These are phyloP conservation scores for Sorex fumeus DNA, from an alignment of 2,113 vertebrate species.

Conservation along the genomic window DNA sequence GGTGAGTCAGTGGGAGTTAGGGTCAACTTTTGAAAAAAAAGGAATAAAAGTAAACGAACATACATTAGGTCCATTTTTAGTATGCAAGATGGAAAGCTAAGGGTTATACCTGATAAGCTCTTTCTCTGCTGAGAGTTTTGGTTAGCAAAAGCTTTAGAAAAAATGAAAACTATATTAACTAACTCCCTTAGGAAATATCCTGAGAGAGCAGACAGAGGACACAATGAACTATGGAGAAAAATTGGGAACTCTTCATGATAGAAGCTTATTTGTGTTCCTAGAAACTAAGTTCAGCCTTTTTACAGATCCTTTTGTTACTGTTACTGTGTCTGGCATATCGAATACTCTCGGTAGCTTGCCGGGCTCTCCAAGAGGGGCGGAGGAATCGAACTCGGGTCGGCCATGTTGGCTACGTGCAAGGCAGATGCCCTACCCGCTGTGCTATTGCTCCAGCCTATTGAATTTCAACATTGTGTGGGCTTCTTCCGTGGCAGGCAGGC, in stretches of 20 bases:
- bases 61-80: neutral
- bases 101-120: neutral
- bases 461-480: neutral
- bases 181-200: neutral
- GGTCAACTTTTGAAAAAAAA: slow-evolving; percentile 44
- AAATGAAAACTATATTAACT: slow-evolving; percentile 9
- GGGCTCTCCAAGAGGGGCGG: too few relatives aligned
- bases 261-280: neutral
- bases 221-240: neutral
- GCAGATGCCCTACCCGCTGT: too few relatives aligned
- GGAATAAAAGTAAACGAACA: neutral
- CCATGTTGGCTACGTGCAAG: too few relatives aligned
- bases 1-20: neutral
- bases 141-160: slow-evolving; percentile 10
- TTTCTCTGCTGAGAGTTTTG: slow-evolving; percentile 28
- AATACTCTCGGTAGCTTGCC: too few relatives aligned
- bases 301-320: neutral
- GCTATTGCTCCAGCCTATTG: too few relatives aligned
- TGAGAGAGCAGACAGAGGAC: neutral
- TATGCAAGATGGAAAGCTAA: neutral
- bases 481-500: neutral
- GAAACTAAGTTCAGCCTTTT: neutral
- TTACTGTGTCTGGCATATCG: too few relatives aligned
- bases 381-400: too few relatives aligned
- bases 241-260: neutral